A percentile compares a stretch with the other conserved stretches of the same genome.
phyloP scores from a whole-genome alignment of 2,888 invertebrate species.

The Agrypnus murinus region DNA sequence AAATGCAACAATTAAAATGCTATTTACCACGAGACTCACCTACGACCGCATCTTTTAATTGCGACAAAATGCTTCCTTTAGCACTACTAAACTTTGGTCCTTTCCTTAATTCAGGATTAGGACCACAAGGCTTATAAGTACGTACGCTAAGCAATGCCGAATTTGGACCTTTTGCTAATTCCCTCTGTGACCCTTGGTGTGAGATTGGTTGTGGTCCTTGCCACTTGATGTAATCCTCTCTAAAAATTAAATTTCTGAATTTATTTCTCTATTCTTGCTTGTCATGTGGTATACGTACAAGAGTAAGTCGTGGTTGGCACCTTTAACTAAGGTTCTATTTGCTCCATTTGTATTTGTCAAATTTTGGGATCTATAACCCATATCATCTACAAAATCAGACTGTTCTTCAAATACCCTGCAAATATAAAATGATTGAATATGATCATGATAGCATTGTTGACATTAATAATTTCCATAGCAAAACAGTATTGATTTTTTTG shows the following conservation, averaged over 20 bases:
- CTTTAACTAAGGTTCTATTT: conserved; percentile 82
- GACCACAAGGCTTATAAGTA: conserved; percentile 76
- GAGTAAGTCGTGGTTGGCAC: conserved; percentile 84
- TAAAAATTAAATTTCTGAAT: conserved; percentile 65
- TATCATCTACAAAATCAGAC: conserved; percentile 66
- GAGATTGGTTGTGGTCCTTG: conserved; percentile 84
- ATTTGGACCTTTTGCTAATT: conserved; percentile 75
- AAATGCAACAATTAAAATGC: conserved; percentile 61
- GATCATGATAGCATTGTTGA: conserved; percentile 12
- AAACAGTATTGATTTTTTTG: conserved; percentile 33
- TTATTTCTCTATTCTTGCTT: neutral
- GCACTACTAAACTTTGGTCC: conserved; percentile 83
- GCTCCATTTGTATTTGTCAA: conserved; percentile 78
- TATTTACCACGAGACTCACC: conserved; percentile 74
- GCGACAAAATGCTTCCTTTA: conserved; percentile 87
- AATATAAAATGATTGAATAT: conserved; percentile 16
- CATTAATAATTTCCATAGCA: conserved; percentile 24
- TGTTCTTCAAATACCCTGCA: conserved; percentile 64
- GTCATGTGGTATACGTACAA: conserved; percentile 76
- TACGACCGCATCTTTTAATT: conserved; percentile 73
- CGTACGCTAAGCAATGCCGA: conserved; percentile 62
- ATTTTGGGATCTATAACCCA: conserved; percentile 77
- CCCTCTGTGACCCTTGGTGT: conserved; percentile 71
- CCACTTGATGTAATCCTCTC: conserved; percentile 89
- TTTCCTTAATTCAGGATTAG: conserved; percentile 80